phyloP scores from a whole-genome alignment of 2,888 invertebrate genomes.

The Pseudococcus longispinus region DNA sequence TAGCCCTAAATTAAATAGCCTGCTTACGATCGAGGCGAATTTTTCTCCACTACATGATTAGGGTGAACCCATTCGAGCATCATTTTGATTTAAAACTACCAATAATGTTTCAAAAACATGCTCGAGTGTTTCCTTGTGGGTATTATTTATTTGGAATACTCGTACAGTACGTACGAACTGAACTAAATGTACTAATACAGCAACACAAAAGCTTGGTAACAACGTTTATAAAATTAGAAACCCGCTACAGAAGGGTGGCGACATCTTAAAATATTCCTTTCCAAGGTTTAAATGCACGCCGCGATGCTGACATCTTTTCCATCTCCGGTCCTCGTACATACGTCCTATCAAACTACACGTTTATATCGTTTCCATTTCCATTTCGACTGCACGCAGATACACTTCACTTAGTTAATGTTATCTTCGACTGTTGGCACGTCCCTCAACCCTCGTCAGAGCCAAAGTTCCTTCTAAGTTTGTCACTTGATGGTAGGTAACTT shows the following conservation, averaged over 20 bases:
- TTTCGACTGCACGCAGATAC: background rate
- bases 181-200: background rate
- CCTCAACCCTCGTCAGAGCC: background rate
- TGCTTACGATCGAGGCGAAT: background rate
- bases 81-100: background rate
- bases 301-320: background rate
- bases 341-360: constrained; percentile 3
- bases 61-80: background rate
- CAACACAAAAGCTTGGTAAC: constrained; percentile 2
- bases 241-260: constrained; percentile 21
- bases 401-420: background rate
- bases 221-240: constrained; percentile 39
- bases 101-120: background rate
- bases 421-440: background rate
- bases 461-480: background rate
- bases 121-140: background rate
- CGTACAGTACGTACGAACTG: background rate
- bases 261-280: constrained; percentile 42
- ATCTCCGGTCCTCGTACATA: background rate
- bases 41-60: background rate
- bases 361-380: constrained; percentile 26
- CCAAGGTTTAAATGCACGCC: constrained; percentile 2
- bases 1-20: background rate
- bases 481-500: background rate
- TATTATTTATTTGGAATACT: background rate